These are phyloP conservation scores for Emmelina monodactyla DNA, from an alignment of 2,888 invertebrate genomes.

Conservation along the genomic window DNA sequence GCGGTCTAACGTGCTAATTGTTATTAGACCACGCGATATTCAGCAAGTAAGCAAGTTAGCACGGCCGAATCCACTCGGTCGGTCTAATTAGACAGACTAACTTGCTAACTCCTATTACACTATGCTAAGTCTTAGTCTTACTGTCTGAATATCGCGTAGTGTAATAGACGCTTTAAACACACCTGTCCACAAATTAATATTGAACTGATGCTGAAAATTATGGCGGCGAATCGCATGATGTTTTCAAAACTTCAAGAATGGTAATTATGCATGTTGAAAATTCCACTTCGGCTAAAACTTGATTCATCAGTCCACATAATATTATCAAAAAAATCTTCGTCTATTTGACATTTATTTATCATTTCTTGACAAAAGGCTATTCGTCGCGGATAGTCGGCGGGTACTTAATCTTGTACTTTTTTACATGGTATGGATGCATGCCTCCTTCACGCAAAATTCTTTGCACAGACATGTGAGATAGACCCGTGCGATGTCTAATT, in stretches of 20 bases:
- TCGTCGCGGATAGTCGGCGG: conserved; percentile 2
- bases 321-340: conserved; percentile 3
- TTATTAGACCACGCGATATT: too few species aligned
- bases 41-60: too few species aligned
- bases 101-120: too few species aligned
- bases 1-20: too few species aligned
- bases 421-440: neutral
- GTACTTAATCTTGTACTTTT: conserved; percentile 1
- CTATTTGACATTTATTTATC: neutral
- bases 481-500: conserved; percentile 1
- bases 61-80: too few species aligned
- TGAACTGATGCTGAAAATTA: neutral
- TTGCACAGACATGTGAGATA: neutral
- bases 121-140: too few species aligned
- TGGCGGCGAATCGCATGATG: neutral
- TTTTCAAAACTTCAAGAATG: neutral
- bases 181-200: neutral
- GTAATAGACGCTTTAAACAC: too few species aligned
- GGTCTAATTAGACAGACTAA: too few species aligned
- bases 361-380: conserved; percentile 6
- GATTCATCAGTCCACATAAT: conserved; percentile 6
- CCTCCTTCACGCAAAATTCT: neutral
- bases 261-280: conserved; percentile 4
- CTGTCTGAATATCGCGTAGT: too few species aligned
- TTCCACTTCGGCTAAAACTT: conserved; percentile 2